Conservation (phyloP, 2,797 vertebrate genomes). For the Acanthopagrus latus region DNA sequence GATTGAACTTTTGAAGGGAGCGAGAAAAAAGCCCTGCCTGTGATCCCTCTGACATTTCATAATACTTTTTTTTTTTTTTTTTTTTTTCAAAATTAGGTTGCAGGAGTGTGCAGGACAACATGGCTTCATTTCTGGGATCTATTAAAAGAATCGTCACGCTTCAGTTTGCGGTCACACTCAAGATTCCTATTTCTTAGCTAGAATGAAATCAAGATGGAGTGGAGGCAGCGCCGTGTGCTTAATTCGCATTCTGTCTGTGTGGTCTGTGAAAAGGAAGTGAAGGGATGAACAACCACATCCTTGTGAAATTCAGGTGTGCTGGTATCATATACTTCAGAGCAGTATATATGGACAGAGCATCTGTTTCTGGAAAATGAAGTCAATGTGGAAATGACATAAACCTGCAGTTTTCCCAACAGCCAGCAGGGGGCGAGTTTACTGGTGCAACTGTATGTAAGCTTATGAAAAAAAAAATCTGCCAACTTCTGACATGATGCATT, state of each 20-base stretch:
- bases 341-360: too few relatives aligned
- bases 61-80: not conserved
- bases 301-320: not conserved
- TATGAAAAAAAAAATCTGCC: too few relatives aligned
- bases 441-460: too few relatives aligned
- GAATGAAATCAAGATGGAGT: slow-evolving; percentile 1
- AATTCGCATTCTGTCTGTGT: slow-evolving; percentile 30
- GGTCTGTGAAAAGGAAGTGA: slow-evolving; percentile 8
- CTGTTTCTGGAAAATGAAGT: too few relatives aligned
- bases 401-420: too few relatives aligned
- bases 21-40: not conserved
- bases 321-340: not conserved
- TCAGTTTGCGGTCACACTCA: slow-evolving; percentile 12
- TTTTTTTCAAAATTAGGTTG: slow-evolving; percentile 1
- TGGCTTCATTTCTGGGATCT: slow-evolving; percentile 20
- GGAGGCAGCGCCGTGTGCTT: slow-evolving; percentile 20
- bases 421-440: too few relatives aligned
- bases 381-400: too few relatives aligned
- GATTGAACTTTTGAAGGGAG: slow-evolving; percentile 29
- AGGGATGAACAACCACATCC: not conserved
- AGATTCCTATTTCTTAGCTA: not conserved
- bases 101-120: slow-evolving; percentile 10
- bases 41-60: slow-evolving; percentile 37
- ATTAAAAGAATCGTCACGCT: slow-evolving; percentile 8
- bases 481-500: too few relatives aligned